Conservation (phyloP, 2,888 invertebrate species). For the Lithodes maja region DNA sequence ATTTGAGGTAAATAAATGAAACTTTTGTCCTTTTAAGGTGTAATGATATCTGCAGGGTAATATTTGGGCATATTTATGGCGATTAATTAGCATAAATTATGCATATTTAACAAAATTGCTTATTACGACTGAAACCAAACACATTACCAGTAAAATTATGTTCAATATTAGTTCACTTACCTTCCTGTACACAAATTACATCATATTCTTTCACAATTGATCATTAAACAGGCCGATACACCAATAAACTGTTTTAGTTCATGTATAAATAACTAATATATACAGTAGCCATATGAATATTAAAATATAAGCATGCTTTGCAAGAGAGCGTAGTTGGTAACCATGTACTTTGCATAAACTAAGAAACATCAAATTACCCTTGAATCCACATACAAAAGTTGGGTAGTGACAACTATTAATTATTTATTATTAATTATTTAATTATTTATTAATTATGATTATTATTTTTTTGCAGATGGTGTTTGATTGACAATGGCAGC, state of each 20-base stretch:
- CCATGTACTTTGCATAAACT: neutral
- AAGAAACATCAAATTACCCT: neutral
- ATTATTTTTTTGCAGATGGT: neutral
- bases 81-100: conserved; percentile 17
- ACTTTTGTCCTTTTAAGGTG: neutral
- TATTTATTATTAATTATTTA: too few species aligned
- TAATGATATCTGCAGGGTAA: neutral
- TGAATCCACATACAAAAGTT: too few species aligned
- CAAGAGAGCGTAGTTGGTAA: neutral
- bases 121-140: neutral
- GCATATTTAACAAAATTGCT: conserved; percentile 6
- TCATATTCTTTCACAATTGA: conserved; percentile 4
- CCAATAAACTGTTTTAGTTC: neutral
- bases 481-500: conserved; percentile 5
- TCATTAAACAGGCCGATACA: neutral
- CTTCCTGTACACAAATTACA: conserved; percentile 1
- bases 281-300: neutral
- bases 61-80: neutral
- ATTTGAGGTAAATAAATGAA: too few species aligned
- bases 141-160: neutral
- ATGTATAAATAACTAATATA: conserved; percentile 9
- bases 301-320: neutral
- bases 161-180: neutral
- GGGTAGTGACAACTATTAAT: too few species aligned
- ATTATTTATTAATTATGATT: too few species aligned